Evolutionary conservation across 2,888 invertebrate species (phyloP), one percentile per base, ranked within the genome.

Genomic region (Hybos culiciformis): DNA sequence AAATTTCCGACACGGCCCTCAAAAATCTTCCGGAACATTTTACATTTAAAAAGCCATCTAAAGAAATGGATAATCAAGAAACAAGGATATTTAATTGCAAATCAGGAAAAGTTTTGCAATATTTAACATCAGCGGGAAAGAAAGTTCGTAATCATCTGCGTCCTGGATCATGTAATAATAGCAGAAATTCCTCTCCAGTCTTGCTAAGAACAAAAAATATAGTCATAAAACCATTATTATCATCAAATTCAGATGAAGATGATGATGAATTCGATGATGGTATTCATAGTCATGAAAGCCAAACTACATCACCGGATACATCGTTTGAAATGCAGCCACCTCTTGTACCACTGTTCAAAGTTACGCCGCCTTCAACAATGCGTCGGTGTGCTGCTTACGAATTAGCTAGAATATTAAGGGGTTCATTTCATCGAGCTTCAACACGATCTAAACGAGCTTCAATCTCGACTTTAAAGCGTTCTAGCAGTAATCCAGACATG

Each of bases 241-340:
- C 45, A 37, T 50, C 48, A 17, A 52, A 53, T 34, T 49, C 51
- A n/a, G 54, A 52, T 37, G 50, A 50, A 7, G 49, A 49, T 39
- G 63, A 61, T 43, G 61, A 61, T 48, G 59, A 60, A 45, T 59
- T 57, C 4, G 58, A 56, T 36, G 56, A 56, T 32, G 55, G 56
- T 39, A 56, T 55, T 9, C 31, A 41, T 37, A 47, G 49, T 36
- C 46, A 50, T 11, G 44, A 46, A 37, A 55, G 55, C 39, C 54
- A 53, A 21, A 61, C 60, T 51, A 52, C 53, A 14, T 58, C 62
- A 2, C 56, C 58, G 4, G 59, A 62, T 37, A 60, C 62, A 18
- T 63, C 63, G 15, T 63, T 61, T 43, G 62, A 62, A 50, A 50
- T 63, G 56, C 65, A 63, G 43, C 57, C 63, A 4, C 61, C 65